Evolutionary conservation across 1,140 invertebrate species (phyloP).

Genomic region (Cherax destructor): DNA sequence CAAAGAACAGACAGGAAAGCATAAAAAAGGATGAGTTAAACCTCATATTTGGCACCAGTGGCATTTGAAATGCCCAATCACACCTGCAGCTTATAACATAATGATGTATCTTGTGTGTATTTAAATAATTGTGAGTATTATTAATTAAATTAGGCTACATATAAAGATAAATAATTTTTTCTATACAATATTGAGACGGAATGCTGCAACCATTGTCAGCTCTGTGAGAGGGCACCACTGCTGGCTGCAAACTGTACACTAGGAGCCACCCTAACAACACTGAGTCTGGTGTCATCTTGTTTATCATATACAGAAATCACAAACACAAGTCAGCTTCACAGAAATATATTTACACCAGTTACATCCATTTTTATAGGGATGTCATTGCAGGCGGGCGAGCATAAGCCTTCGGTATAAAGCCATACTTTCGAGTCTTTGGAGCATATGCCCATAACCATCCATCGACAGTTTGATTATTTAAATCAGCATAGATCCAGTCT

Average conservation of each 20-base stretch:
- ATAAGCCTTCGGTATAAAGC: constrained; percentile 96
- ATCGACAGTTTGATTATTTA: constrained; percentile 93
- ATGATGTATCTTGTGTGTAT: background rate
- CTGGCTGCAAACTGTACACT: no score
- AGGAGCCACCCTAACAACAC: background rate
- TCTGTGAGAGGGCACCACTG: background rate
- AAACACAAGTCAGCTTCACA: constrained; percentile 1
- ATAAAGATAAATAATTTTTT: constrained; percentile 25
- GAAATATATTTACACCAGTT: background rate
- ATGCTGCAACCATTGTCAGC: background rate
- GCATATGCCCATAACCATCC: constrained; percentile 97
- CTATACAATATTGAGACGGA: constrained; percentile 21
- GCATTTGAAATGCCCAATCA: constrained; percentile 19
- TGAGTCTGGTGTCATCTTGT: background rate
- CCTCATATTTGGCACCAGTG: constrained; percentile 26
- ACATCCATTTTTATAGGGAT: constrained; percentile 60
- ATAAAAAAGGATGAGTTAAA: constrained; percentile 4
- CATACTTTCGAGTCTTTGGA: constrained; percentile 93
- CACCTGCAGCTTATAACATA: background rate
- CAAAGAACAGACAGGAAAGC: background rate
- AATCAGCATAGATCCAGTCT: constrained; percentile 95
- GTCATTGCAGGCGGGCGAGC: constrained; percentile 95
- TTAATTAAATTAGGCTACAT: background rate
- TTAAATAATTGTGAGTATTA: background rate
- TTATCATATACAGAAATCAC: background rate